Conservation (phyloP, 1,140 invertebrate genomes). For the Teleogryllus occipitalis region DNA sequence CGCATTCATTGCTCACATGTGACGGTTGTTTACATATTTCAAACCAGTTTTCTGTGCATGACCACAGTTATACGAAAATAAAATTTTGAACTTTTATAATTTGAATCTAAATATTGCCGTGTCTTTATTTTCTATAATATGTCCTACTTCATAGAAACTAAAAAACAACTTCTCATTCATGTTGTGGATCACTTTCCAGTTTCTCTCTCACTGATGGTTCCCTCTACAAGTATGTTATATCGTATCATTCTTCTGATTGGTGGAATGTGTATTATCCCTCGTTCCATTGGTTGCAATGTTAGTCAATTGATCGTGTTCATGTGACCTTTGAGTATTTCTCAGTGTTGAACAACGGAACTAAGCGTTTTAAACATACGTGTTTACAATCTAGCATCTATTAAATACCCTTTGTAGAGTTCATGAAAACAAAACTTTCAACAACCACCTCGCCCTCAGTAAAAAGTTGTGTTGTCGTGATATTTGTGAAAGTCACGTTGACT, state of each 20-base stretch:
- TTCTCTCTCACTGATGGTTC: no score
- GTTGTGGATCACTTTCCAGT: no score
- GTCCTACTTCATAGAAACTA: no score
- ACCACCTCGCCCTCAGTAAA: background rate
- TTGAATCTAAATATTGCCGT: no score
- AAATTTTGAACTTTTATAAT: no score
- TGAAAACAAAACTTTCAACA: slow-evolving; percentile 9
- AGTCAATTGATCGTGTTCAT: slow-evolving; percentile 27
- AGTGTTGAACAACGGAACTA: slow-evolving; percentile 8
- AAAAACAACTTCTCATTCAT: no score
- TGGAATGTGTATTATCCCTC: background rate
- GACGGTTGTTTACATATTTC: no score
- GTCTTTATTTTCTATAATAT: no score
- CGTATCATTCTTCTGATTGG: slow-evolving; percentile 14
- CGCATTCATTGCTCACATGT: no score
- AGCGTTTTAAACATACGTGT: background rate
- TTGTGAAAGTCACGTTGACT: slow-evolving; percentile 16
- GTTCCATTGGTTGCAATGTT: slow-evolving; percentile 13
- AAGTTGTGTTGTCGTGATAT: slow-evolving; percentile 8
- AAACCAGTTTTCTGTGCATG: no score
- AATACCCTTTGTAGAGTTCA: background rate
- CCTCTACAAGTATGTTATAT: no score
- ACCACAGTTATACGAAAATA: no score
- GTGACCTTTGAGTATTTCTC: slow-evolving; percentile 27
- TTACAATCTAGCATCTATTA: background rate